These are phyloP conservation scores for Parapristionchus giblindavisi DNA, from an alignment of 2,888 invertebrate species.

Conservation along the genomic window DNA sequence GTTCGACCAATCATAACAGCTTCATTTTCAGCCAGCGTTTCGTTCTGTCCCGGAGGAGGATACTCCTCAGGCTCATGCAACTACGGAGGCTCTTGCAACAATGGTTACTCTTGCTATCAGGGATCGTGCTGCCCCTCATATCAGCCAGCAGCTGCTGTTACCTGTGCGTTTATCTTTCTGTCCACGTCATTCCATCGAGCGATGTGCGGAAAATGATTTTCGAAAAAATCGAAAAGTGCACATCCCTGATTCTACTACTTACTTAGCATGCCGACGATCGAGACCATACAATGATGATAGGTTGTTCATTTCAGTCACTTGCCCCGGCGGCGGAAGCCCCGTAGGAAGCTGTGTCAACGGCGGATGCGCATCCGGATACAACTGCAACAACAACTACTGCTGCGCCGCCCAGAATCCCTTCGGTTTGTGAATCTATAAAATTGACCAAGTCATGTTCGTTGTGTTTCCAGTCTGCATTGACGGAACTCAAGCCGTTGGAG, in stretches of 20 bases:
- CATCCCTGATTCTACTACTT: neutral
- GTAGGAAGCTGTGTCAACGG: slow-evolving; percentile 59
- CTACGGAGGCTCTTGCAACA: slow-evolving; percentile 58
- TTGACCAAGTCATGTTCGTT: neutral
- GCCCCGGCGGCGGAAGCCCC: slow-evolving; percentile 55
- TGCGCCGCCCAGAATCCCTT: slow-evolving; percentile 57
- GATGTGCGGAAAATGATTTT: no score
- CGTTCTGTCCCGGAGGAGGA: slow-evolving; percentile 59
- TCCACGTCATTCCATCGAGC: no score
- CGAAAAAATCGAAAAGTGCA: neutral
- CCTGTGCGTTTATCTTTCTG: slow-evolving; percentile 46
- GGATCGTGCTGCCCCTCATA: slow-evolving; percentile 58
- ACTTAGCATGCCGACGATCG: no score
- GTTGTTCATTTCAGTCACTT: slow-evolving; percentile 50
- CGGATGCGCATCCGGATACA: slow-evolving; percentile 60
- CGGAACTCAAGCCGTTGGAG: slow-evolving; percentile 69
- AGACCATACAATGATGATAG: no score
- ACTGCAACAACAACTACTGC: slow-evolving; percentile 55
- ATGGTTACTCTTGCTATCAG: slow-evolving; percentile 62
- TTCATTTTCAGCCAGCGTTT: slow-evolving; percentile 28
- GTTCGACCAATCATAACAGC: no score
- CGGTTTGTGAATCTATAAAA: slow-evolving; percentile 38
- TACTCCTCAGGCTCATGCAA: slow-evolving; percentile 59
- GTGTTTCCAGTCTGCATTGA: slow-evolving; percentile 65
- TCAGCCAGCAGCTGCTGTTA: slow-evolving; percentile 47